These are phyloP conservation scores for Anniella stebbinsi DNA, from an alignment of 2,797 vertebrate species.

Conservation along the genomic window DNA sequence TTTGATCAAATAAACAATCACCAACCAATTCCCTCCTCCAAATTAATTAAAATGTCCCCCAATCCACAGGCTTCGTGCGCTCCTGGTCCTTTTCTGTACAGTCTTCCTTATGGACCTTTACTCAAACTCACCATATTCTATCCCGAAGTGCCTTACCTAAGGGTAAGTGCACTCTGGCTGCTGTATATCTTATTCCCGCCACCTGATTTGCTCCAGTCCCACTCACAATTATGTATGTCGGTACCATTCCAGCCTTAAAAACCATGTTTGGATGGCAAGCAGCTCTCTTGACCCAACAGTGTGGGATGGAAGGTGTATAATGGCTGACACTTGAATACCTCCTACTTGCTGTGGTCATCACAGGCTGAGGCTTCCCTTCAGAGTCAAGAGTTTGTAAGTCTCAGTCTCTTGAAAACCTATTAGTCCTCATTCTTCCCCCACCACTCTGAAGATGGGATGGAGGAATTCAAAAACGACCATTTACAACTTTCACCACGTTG, in stretches of 20 bases:
- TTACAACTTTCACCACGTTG: not conserved
- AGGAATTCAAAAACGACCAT: not conserved
- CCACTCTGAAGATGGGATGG: not conserved
- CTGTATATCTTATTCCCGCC: not conserved
- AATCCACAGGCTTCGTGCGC: too few species aligned
- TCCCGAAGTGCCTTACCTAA: not conserved
- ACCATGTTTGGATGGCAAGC: not conserved
- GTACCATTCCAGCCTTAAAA: not conserved
- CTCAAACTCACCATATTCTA: not conserved
- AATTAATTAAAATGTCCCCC: not conserved
- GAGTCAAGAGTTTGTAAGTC: not conserved
- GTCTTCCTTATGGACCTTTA: not conserved
- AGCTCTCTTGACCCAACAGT: not conserved
- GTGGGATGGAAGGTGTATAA: not conserved
- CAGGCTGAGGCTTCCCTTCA: not conserved
- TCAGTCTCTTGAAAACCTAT: not conserved
- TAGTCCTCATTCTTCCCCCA: not conserved
- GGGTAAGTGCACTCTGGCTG: not conserved
- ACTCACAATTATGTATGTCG: not conserved
- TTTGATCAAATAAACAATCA: not conserved
- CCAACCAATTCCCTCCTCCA: not conserved
- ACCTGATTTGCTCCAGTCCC: not conserved
- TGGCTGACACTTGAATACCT: not conserved
- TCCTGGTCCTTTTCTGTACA: not conserved
- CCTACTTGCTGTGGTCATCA: not conserved